phyloP scores from a whole-genome alignment of 2,797 vertebrate species.

The Erpetoichthys calabaricus region DNA sequence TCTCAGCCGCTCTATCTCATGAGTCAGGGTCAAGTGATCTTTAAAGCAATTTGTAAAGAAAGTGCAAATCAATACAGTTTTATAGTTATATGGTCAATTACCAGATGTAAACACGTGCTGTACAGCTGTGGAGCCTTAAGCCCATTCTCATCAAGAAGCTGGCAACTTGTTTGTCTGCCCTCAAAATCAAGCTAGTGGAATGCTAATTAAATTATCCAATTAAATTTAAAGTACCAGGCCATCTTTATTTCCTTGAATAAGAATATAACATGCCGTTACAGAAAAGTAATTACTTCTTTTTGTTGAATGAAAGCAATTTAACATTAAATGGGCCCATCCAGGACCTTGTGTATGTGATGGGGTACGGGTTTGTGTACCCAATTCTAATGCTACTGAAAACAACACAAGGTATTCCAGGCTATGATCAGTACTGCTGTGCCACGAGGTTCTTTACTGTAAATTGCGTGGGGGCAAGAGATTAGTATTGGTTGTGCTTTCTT shows the following conservation, averaged over 20 bases:
- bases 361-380: conserved; percentile 1
- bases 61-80: neutral
- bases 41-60: too few species aligned
- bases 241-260: neutral
- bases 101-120: neutral
- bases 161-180: neutral
- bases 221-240: neutral
- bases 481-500: too few species aligned
- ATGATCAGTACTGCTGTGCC: too few species aligned
- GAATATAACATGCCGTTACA: neutral
- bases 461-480: too few species aligned
- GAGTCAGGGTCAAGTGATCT: too few species aligned
- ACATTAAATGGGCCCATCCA: too few species aligned
- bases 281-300: neutral
- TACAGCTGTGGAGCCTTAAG: too few species aligned
- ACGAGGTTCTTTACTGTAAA: too few species aligned
- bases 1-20: too few species aligned
- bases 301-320: neutral
- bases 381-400: too few species aligned
- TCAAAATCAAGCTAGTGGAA: neutral
- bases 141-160: neutral
- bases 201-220: conserved; percentile 1
- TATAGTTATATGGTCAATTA: neutral
- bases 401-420: too few species aligned
- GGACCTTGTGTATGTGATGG: neutral